These are phyloP conservation scores for Enteromius argenteus DNA, from an alignment of 2,797 vertebrate species.

Conservation along the genomic window DNA sequence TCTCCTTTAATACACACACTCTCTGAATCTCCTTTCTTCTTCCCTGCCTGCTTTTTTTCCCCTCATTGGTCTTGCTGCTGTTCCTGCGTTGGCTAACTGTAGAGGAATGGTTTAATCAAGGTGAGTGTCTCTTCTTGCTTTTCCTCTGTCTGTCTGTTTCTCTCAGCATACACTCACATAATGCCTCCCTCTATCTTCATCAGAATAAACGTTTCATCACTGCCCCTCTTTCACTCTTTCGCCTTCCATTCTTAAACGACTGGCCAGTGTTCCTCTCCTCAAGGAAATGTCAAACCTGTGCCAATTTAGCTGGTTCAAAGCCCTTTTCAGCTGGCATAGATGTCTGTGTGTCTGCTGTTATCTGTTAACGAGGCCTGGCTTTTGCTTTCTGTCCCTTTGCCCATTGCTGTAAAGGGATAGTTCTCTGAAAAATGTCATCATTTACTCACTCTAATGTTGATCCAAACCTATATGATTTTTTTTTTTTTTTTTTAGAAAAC, in stretches of 20 bases:
- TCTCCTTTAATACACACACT: constrained; percentile 52
- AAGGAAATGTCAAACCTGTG: constrained; percentile 33
- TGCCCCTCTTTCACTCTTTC: constrained; percentile 5
- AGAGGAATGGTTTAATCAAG: constrained; percentile 99
- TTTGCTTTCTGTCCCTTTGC: neutral
- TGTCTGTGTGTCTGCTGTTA: neutral
- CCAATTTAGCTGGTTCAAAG: constrained; percentile 28
- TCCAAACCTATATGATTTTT: neutral
- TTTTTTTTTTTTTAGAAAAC: neutral
- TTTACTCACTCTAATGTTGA: constrained; percentile 25
- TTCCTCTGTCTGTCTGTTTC: constrained; percentile 45
- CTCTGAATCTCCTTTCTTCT: constrained; percentile 71
- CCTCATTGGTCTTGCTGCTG: constrained; percentile 81
- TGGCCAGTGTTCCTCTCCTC: constrained; percentile 4
- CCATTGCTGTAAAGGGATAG: constrained; percentile 13
- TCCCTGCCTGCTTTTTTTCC: constrained; percentile 76
- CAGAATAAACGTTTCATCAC: neutral
- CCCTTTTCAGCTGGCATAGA: neutral
- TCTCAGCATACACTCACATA: neutral
- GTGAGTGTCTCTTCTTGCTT: constrained; percentile 82
- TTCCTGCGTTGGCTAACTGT: constrained; percentile 86
- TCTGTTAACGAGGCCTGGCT: constrained; percentile 18
- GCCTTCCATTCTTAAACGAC: constrained; percentile 9
- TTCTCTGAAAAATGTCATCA: neutral
- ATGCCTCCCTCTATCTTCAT: neutral